Evolutionary conservation across 2,888 invertebrate species (phyloP).

Genomic region (Rhagonycha lutea): DNA sequence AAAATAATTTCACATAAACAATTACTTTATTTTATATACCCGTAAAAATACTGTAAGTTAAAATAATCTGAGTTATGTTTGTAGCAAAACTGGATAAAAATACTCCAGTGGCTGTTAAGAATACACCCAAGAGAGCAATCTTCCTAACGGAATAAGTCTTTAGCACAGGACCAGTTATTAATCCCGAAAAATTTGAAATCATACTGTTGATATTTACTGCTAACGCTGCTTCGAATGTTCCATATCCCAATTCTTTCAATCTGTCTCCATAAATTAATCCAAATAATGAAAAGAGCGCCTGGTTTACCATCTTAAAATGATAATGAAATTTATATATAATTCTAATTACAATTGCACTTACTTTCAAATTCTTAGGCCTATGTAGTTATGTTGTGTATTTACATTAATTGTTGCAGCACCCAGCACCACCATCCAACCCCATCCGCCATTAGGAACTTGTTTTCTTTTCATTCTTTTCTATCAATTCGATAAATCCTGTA

Average conservation of each 20-base stretch:
- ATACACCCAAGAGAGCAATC: slow-evolving; percentile 60
- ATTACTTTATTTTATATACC: slow-evolving; percentile 45
- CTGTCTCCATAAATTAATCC: slow-evolving; percentile 71
- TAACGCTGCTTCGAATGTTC: slow-evolving; percentile 68
- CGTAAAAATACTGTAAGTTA: slow-evolving; percentile 61
- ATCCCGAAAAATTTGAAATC: slow-evolving; percentile 66
- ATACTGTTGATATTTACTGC: slow-evolving; percentile 71
- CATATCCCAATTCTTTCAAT: slow-evolving; percentile 65
- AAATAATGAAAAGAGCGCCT: slow-evolving; percentile 72
- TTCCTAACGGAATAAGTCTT: slow-evolving; percentile 60
- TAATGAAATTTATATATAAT: not conserved
- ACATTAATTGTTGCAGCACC: slow-evolving; percentile 71
- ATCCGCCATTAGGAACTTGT: slow-evolving; percentile 67
- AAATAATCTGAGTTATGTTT: slow-evolving; percentile 59
- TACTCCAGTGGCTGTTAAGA: slow-evolving; percentile 59
- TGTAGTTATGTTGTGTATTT: slow-evolving; percentile 48
- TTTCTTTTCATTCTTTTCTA: slow-evolving; percentile 2
- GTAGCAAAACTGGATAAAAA: slow-evolving; percentile 59
- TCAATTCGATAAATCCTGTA: not conserved
- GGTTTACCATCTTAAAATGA: slow-evolving; percentile 62
- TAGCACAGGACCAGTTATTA: slow-evolving; percentile 71
- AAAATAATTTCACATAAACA: slow-evolving; percentile 6
- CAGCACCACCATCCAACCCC: slow-evolving; percentile 73
- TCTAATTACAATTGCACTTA: not conserved
- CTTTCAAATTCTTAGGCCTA: not conserved